Conservation (phyloP, 2,797 vertebrate species). For the Anniella stebbinsi region DNA sequence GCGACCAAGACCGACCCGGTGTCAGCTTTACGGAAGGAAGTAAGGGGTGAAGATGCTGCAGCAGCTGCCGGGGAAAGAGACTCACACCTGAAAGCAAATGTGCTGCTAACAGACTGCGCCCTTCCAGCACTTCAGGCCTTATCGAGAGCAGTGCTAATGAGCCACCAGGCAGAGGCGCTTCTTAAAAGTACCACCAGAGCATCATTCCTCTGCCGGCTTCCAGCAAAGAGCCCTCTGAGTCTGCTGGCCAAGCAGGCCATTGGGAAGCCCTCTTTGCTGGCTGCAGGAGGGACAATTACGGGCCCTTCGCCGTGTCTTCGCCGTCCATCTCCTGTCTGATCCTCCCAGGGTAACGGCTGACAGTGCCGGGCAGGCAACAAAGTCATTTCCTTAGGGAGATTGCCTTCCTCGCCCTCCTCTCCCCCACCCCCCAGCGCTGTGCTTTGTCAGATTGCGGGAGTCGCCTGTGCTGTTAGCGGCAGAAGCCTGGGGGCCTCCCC, state of each 20-base stretch:
- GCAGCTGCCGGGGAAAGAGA: background rate
- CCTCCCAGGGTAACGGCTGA: background rate
- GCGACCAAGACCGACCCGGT: background rate
- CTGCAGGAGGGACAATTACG: background rate
- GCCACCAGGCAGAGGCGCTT: background rate
- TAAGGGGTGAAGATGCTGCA: background rate
- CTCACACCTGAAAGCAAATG: background rate
- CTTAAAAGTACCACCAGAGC: background rate
- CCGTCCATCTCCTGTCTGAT: background rate
- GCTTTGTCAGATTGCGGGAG: background rate
- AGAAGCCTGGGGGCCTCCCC: background rate
- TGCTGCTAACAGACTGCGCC: background rate
- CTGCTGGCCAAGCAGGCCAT: fast-evolving
- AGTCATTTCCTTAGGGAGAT: background rate
- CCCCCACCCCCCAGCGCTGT: background rate
- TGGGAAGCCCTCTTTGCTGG: background rate
- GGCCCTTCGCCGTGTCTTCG: too few relatives aligned
- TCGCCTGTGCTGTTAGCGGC: too few relatives aligned
- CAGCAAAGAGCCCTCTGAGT: background rate
- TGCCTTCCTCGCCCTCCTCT: background rate
- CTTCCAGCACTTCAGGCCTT: background rate
- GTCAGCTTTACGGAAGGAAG: background rate
- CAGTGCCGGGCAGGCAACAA: too few relatives aligned
- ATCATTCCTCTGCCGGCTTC: background rate
- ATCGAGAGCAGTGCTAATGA: background rate